These are phyloP conservation scores for Aphrophora alni DNA, from an alignment of 2,888 invertebrate genomes.

Conservation along the genomic window DNA sequence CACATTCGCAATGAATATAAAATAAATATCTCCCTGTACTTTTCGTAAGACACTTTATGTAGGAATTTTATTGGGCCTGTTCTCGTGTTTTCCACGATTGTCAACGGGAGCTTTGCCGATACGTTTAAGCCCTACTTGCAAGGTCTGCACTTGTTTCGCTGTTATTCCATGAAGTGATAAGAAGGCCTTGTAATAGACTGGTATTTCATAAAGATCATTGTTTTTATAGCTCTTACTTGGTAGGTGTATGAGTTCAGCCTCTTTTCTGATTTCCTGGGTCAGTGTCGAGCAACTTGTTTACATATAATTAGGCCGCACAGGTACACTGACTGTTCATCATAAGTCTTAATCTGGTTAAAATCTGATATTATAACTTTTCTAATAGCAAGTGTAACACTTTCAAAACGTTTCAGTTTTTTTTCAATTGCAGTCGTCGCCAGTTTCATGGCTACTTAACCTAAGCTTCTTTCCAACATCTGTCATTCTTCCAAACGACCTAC, in stretches of 20 bases:
- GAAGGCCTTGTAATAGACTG: constrained; percentile 7
- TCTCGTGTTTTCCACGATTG: not conserved
- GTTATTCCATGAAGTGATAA: constrained; percentile 47
- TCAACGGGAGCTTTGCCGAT: constrained; percentile 3
- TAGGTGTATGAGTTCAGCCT: not conserved
- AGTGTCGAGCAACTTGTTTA: not conserved
- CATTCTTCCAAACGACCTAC: too few species aligned
- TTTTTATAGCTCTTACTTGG: not conserved
- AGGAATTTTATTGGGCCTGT: not conserved
- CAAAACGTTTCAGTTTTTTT: not conserved
- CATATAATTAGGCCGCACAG: not conserved
- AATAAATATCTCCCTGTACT: not conserved
- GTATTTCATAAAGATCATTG: not conserved
- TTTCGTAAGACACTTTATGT: not conserved
- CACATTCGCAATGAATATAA: too few species aligned
- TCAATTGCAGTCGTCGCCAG: not conserved
- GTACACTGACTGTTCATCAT: not conserved
- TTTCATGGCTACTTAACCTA: not conserved
- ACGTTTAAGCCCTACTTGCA: not conserved
- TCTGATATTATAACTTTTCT: not conserved
- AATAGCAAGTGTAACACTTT: not conserved
- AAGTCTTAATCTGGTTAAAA: not conserved
- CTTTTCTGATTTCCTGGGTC: not conserved
- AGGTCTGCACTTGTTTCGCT: not conserved
- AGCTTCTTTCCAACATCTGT: too few species aligned